These are phyloP conservation scores for Hirudinaria manillensis DNA, from an alignment of 2,888 invertebrate genomes.

Conservation along the genomic window DNA sequence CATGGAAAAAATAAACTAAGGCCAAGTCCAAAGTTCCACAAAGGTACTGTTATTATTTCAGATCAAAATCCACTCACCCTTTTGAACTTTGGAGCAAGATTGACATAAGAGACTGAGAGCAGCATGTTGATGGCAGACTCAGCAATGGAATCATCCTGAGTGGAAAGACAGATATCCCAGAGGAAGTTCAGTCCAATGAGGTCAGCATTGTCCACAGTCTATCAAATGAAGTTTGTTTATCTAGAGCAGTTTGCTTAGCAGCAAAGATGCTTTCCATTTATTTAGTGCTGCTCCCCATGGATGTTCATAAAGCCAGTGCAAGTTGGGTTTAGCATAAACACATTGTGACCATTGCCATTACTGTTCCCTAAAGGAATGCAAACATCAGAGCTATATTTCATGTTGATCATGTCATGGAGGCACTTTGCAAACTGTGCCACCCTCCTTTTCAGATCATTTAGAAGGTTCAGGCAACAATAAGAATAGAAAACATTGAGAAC, in stretches of 20 bases:
- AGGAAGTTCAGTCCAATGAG: slow-evolving; percentile 56
- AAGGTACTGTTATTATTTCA: too few relatives aligned
- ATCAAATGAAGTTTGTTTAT: not conserved
- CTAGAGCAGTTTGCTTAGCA: not conserved
- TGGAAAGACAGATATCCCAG: slow-evolving; percentile 56
- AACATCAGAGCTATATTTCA: too few relatives aligned
- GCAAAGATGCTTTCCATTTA: not conserved
- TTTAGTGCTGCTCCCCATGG: not conserved
- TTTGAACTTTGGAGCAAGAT: slow-evolving; percentile 47
- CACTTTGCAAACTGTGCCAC: too few relatives aligned
- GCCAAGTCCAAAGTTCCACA: not conserved
- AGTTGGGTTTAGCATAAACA: too few relatives aligned
- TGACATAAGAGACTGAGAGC: slow-evolving; percentile 53
- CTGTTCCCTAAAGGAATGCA: too few relatives aligned
- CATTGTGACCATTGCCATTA: too few relatives aligned
- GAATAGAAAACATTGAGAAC: too few relatives aligned
- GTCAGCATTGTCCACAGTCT: slow-evolving; percentile 49
- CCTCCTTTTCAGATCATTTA: too few relatives aligned
- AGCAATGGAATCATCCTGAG: slow-evolving; percentile 53
- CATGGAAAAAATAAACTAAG: not conserved
- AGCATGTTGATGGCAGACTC: slow-evolving; percentile 54
- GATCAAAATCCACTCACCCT: slow-evolving; percentile 16
- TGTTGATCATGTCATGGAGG: too few relatives aligned
- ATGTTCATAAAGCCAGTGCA: too few relatives aligned
- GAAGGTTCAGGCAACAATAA: too few relatives aligned